These are phyloP conservation scores for Gerosis bhagava DNA, from an alignment of 2,888 invertebrate species.

Conservation along the genomic window DNA sequence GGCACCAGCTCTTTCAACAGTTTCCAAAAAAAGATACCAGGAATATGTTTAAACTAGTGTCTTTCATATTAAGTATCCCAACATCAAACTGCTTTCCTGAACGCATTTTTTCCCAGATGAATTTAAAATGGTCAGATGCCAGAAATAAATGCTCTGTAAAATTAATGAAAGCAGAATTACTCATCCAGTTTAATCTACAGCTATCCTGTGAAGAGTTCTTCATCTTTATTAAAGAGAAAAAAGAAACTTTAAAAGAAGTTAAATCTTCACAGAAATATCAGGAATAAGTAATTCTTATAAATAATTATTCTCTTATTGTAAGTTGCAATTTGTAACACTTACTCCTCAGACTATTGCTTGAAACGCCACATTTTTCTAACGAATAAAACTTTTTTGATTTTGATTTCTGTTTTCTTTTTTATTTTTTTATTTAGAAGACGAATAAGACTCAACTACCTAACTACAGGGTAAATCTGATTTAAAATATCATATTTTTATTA, in stretches of 20 bases:
- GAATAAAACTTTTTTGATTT: not conserved
- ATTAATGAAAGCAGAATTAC: not conserved
- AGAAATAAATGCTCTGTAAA: not conserved
- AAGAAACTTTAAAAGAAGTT: not conserved
- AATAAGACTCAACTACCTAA: not conserved
- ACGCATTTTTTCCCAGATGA: not conserved
- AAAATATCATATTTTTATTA: no score
- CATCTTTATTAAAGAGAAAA: conserved; percentile 1
- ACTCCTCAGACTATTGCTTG: not conserved
- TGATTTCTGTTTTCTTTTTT: not conserved
- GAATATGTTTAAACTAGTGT: no score
- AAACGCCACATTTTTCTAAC: not conserved
- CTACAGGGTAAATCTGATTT: not conserved
- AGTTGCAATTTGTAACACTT: not conserved
- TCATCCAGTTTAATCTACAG: not conserved
- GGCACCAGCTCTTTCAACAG: no score
- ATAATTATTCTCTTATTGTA: not conserved
- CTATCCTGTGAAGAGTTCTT: conserved; percentile 1
- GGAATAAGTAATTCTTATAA: not conserved
- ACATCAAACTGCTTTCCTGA: not conserved
- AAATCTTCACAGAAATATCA: conserved; percentile 1
- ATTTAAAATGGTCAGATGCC: not conserved
- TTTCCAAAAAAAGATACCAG: no score
- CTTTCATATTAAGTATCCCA: not conserved
- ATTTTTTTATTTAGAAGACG: not conserved